phyloP scores from a whole-genome alignment of 2,113 vertebrate genomes.

The Donacobius atricapilla region DNA sequence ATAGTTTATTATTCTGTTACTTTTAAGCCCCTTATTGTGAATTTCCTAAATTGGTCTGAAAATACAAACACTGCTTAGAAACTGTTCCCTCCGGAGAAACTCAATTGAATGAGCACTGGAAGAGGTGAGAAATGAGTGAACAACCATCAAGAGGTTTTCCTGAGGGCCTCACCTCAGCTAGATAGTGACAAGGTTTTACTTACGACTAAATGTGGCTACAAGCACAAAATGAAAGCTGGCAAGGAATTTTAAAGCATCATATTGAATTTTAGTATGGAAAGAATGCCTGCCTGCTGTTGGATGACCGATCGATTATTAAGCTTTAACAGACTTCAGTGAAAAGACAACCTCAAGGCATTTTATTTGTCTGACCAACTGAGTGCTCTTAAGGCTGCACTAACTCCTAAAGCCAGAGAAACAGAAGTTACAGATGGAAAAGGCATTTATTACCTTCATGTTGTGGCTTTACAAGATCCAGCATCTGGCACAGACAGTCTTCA shows the following conservation, averaged over 20 bases:
- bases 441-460: constrained; percentile 77
- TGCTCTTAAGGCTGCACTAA: background rate
- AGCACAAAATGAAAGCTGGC: background rate
- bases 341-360: background rate
- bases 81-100: background rate
- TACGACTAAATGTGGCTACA: background rate
- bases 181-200: background rate
- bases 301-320: background rate
- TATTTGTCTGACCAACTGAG: background rate
- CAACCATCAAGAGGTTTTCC: background rate
- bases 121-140: background rate
- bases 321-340: background rate
- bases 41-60: background rate
- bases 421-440: background rate
- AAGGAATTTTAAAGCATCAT: background rate
- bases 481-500: constrained; percentile 93
- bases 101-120: background rate
- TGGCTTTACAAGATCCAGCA: constrained; percentile 92
- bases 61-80: background rate
- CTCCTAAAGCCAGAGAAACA: background rate
- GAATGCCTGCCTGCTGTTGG: background rate
- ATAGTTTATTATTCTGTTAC: background rate
- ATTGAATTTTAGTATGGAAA: background rate
- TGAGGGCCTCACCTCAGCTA: background rate
- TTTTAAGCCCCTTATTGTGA: background rate